Base-by-base conservation (phyloP, 2,797 vertebrate genomes). In the Oreortyx pictus region DNA sequence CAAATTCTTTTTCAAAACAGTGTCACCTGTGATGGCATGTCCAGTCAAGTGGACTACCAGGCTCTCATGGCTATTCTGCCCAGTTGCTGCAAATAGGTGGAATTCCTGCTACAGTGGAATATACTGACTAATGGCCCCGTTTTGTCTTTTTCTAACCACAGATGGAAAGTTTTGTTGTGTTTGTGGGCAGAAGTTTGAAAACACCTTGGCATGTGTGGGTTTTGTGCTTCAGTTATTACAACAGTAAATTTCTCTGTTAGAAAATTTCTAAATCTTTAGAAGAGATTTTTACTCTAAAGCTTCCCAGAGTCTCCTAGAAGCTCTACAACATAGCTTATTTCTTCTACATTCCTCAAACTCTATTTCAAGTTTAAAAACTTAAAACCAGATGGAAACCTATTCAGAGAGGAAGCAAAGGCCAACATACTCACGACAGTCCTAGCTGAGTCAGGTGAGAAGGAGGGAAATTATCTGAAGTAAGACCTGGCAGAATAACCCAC, bases 181-280 rank as follows among this genome's bases (percentile, higher is more conserved):
- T 64, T 87, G 19, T 46, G 44, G 24, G 19, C n/a, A 76, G 61
- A 77, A 80, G 18, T 86, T 72, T 84, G 41, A 44, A 33, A 82
- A 37, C 33, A n/a, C 31, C 10, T 6, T 2, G 3, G 14, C 60
- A 6, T 49, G 27, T 3, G 7, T 46, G 56, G 43, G 62, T 47
- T 95, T 94, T 81, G 49, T 27, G 59, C 47, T 61, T 60, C 37
- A n/a, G 52, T 88, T 91, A 72, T 52, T 39, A 61, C 35, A 56
- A 20, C 70, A 47, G 25, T 64, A 61, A 37, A 41, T 75, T 81
- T 96, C 94, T 96, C 64, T 2, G 0, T 66, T 87, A 60, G 54
- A 89, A 85, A 87, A 49, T 33, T 93, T 82, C 86, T 66, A 49
- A 93, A 85, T 81, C 37, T 85, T 81, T 79, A 18, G 44, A 82